Evolutionary conservation across 1,140 invertebrate genomes (phyloP).

Genomic region (Lerema accius): DNA sequence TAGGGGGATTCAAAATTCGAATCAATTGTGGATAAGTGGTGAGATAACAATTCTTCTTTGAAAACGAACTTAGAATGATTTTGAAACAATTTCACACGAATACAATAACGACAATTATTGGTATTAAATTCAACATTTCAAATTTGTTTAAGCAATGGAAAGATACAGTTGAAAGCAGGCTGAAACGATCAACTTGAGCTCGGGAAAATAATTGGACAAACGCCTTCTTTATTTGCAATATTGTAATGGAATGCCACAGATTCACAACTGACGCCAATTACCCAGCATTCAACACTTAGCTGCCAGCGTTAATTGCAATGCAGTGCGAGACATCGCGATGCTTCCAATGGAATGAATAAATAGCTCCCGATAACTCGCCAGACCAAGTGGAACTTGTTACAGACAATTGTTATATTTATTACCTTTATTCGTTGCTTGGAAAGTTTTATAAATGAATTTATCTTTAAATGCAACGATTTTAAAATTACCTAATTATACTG

Average conservation of each 20-base stretch:
- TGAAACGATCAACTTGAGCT: constrained; percentile 24
- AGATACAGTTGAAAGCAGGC: constrained; percentile 1
- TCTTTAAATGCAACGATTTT: too few species aligned
- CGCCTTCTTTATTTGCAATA: constrained; percentile 33
- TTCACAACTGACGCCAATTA: constrained; percentile 40
- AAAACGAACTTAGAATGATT: too few species aligned
- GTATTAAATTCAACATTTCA: too few species aligned
- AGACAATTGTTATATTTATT: background rate
- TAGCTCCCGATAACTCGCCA: constrained; percentile 46
- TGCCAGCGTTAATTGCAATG: constrained; percentile 39
- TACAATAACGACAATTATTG: too few species aligned
- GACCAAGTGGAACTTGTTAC: constrained; percentile 3
- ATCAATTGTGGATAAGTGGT: background rate
- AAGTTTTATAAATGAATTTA: background rate
- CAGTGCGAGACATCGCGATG: constrained; percentile 35
- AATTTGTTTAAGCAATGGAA: too few species aligned
- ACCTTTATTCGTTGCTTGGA: background rate
- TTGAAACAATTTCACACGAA: too few species aligned
- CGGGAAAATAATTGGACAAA: constrained; percentile 28
- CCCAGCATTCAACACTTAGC: constrained; percentile 31
- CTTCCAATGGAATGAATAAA: constrained; percentile 61
- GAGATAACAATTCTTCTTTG: too few species aligned
- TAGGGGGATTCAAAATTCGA: background rate
- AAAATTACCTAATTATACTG: too few species aligned
- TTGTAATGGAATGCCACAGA: constrained; percentile 33